phyloP scores from a whole-genome alignment of 2,113 vertebrate species.

The Crotalus horridus region DNA sequence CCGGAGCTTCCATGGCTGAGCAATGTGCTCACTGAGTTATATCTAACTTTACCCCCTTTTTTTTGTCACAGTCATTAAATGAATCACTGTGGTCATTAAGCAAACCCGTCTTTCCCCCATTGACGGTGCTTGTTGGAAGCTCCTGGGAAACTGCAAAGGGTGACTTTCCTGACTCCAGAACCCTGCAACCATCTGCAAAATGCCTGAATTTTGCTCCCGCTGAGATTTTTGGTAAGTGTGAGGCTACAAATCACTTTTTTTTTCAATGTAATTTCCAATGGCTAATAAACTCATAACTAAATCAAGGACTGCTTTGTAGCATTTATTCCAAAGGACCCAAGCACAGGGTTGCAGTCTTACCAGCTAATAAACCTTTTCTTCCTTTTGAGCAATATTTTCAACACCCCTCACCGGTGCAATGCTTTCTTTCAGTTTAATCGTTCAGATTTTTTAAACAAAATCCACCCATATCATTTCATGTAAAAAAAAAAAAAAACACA shows the following conservation, averaged over 20 bases:
- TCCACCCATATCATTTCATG: slow-evolving; percentile 73
- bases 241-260: neutral
- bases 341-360: neutral
- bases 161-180: neutral
- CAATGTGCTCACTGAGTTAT: neutral
- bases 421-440: slow-evolving; percentile 71
- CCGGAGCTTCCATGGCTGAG: neutral
- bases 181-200: neutral
- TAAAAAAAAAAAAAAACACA: neutral
- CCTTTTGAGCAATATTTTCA: slow-evolving; percentile 49
- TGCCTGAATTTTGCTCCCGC: neutral
- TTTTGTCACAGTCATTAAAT: neutral
- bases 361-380: neutral
- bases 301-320: too few species aligned
- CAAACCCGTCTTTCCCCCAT: neutral
- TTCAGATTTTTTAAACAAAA: slow-evolving; percentile 99
- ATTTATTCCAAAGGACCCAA: neutral
- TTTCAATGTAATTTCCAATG: neutral
- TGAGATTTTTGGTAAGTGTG: neutral
- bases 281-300: neutral
- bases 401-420: slow-evolving; percentile 64
- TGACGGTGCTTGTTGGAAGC: too few species aligned
- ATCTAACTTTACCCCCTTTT: neutral
- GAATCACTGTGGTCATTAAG: neutral
- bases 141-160: too few species aligned